Conservation (phyloP, 2,888 invertebrate species). For the Ellobium chinense region DNA sequence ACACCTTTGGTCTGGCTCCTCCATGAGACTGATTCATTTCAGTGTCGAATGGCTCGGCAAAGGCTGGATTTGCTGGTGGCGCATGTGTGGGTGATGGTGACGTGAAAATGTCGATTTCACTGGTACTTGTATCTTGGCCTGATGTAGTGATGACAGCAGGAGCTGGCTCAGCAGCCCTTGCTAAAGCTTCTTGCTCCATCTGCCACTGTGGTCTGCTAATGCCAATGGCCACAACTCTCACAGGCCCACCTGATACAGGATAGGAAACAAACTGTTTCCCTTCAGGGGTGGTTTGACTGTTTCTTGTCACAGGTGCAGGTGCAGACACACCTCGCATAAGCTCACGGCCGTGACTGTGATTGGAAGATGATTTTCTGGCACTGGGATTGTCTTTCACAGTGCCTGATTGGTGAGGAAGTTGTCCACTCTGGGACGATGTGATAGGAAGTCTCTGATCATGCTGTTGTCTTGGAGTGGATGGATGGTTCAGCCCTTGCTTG, state of each 20-base stretch:
- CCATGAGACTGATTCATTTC: no score
- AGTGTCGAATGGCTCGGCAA: not conserved
- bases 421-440: no score
- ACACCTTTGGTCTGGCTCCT: conserved; percentile 15
- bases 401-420: no score
- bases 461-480: no score
- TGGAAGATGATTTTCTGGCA: no score
- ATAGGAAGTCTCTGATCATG: no score
- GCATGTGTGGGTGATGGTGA: not conserved
- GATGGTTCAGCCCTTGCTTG: no score
- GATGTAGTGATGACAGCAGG: not conserved
- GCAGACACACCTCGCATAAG: not conserved
- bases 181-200: conserved; percentile 10
- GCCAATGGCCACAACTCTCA: not conserved
- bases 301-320: not conserved
- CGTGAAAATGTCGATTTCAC: not conserved
- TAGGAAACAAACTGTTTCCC: not conserved
- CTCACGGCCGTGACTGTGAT: no score
- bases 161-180: not conserved
- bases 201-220: conserved; percentile 21
- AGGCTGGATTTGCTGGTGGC: not conserved
- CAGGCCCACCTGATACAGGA: not conserved
- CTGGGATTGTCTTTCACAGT: no score
- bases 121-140: not conserved
- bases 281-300: not conserved